phyloP scores from a whole-genome alignment of 2,888 invertebrate species.

The Stenoptilia bipunctidactyla region DNA sequence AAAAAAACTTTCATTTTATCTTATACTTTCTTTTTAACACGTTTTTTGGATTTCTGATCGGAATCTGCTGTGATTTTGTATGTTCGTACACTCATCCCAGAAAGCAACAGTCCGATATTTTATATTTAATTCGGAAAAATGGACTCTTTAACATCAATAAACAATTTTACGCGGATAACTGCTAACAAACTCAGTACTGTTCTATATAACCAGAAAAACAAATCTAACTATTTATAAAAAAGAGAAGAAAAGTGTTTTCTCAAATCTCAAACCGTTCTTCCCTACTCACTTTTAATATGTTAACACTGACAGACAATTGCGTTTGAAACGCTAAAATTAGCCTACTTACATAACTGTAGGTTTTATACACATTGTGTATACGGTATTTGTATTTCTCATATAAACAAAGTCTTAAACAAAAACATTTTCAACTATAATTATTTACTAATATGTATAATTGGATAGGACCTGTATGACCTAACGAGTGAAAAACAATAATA shows the following conservation, averaged over 20 bases:
- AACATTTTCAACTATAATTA: constrained; percentile 47
- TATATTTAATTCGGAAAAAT: too few relatives aligned
- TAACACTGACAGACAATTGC: neutral
- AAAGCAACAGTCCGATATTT: too few relatives aligned
- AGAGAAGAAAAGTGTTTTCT: neutral
- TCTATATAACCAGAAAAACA: too few relatives aligned
- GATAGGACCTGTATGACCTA: constrained; percentile 58
- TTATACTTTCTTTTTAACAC: too few relatives aligned
- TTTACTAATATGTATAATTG: constrained; percentile 55
- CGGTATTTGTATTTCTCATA: constrained; percentile 35
- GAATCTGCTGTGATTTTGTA: too few relatives aligned
- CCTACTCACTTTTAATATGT: neutral
- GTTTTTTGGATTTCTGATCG: too few relatives aligned
- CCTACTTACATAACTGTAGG: neutral
- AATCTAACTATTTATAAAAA: too few relatives aligned
- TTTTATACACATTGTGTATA: constrained; percentile 7
- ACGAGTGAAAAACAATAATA: constrained; percentile 60
- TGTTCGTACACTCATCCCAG: too few relatives aligned
- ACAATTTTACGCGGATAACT: too few relatives aligned
- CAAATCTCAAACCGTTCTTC: neutral
- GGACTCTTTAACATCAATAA: too few relatives aligned
- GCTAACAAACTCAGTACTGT: too few relatives aligned
- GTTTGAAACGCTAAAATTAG: neutral
- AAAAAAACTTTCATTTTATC: too few relatives aligned
- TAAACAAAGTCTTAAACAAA: constrained; percentile 48